phyloP scores from a whole-genome alignment of 2,888 invertebrate species.

The Didymodactylos carnosus region DNA sequence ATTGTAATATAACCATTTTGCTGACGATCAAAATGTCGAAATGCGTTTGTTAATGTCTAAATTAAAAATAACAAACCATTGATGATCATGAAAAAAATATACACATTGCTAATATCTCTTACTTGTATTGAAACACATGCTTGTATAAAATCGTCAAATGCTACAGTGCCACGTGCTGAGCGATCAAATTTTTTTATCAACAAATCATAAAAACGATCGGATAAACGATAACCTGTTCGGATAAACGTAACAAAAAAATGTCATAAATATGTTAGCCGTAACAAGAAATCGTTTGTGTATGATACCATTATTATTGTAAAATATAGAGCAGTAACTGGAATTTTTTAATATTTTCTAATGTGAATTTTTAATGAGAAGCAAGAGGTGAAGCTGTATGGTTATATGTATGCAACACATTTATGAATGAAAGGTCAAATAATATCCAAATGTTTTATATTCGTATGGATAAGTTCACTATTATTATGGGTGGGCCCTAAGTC shows the following conservation, averaged over 20 bases:
- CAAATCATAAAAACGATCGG: constrained; percentile 56
- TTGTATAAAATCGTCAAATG: constrained; percentile 95
- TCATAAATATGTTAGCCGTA: background rate
- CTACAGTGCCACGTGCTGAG: constrained; percentile 62
- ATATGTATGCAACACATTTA: no score
- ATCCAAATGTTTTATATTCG: no score
- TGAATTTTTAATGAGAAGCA: no score
- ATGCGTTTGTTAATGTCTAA: constrained; percentile 68
- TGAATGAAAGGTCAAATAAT: no score
- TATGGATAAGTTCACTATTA: no score
- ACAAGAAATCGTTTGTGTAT: background rate
- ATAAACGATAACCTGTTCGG: constrained; percentile 43
- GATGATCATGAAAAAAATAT: no score
- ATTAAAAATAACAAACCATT: no score
- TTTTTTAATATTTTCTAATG: no score
- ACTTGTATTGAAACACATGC: constrained; percentile 78
- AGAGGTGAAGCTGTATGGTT: no score
- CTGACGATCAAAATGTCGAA: constrained; percentile 68
- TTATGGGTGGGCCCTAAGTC: no score
- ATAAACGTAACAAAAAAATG: background rate
- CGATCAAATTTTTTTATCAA: constrained; percentile 81
- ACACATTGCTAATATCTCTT: no score
- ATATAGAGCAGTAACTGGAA: no score
- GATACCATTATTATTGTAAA: background rate
- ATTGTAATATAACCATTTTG: constrained; percentile 83